These are phyloP conservation scores for Macrocentrus cingulum DNA, from an alignment of 1,140 invertebrate species.

Conservation along the genomic window DNA sequence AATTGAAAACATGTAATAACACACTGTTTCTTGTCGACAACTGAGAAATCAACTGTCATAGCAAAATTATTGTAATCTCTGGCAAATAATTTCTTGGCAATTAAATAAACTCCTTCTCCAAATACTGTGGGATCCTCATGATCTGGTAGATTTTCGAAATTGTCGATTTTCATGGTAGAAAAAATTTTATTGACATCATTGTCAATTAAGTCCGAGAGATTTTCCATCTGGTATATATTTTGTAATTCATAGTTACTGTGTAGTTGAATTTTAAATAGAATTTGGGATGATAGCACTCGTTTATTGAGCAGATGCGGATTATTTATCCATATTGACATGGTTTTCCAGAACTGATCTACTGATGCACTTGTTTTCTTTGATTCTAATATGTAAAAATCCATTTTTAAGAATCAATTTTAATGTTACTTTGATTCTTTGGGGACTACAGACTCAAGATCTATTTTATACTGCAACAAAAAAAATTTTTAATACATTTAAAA, in stretches of 20 bases:
- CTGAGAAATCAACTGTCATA: constrained; percentile 41
- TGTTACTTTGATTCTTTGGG: constrained; percentile 18
- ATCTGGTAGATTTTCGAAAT: not conserved
- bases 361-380: constrained; percentile 24
- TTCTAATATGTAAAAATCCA: constrained; percentile 36
- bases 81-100: constrained; percentile 44
- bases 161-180: constrained; percentile 11
- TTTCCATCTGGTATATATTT: constrained; percentile 18
- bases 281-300: constrained; percentile 43
- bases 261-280: constrained; percentile 36
- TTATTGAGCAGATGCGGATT: constrained; percentile 55
- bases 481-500: constrained; percentile 17
- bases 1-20: constrained; percentile 37
- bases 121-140: constrained; percentile 15
- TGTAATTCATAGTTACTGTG: constrained; percentile 25
- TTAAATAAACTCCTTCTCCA: constrained; percentile 34
- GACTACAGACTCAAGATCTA: constrained; percentile 26
- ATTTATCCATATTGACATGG: constrained; percentile 44
- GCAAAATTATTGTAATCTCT: constrained; percentile 45
- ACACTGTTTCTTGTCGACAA: constrained; percentile 35
- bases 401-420: constrained; percentile 19
- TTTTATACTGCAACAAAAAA: constrained; percentile 38
- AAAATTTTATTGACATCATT: constrained; percentile 12
- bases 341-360: constrained; percentile 46
- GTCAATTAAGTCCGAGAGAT: constrained; percentile 13